Evolutionary conservation across 2,888 invertebrate genomes (phyloP).

Genomic region (Sericinus montela): DNA sequence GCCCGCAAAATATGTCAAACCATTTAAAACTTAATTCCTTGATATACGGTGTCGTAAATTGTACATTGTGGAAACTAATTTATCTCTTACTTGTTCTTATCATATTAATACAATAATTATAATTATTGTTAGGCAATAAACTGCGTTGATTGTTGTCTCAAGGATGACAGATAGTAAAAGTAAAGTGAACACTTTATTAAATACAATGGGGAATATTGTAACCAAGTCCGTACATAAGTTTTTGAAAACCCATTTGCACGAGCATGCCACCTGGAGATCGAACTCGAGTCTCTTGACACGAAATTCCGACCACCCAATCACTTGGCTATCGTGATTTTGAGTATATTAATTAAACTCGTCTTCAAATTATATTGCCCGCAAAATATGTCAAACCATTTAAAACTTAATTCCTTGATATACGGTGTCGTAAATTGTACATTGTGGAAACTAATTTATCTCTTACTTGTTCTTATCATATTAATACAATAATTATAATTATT

Average conservation of each 20-base stretch:
- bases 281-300: too few relatives aligned
- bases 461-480: not conserved
- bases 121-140: constrained; percentile 1
- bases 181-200: too few relatives aligned
- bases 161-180: not conserved
- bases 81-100: not conserved
- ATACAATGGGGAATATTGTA: too few relatives aligned
- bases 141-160: not conserved
- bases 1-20: too few relatives aligned
- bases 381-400: not conserved
- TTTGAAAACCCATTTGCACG: too few relatives aligned
- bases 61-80: constrained; percentile 10
- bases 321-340: too few relatives aligned
- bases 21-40: constrained; percentile 1
- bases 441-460: constrained; percentile 12
- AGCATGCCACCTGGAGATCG: too few relatives aligned
- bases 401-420: constrained; percentile 1
- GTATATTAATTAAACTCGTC: too few relatives aligned
- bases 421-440: constrained; percentile 10
- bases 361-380: too few relatives aligned
- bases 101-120: not conserved
- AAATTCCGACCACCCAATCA: too few relatives aligned
- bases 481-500: not conserved
- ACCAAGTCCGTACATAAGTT: too few relatives aligned
- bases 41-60: constrained; percentile 13